Base-by-base conservation (phyloP, 30 jellyfish, hydroid and myxozoan species). In the Aurelia sp. region DNA sequence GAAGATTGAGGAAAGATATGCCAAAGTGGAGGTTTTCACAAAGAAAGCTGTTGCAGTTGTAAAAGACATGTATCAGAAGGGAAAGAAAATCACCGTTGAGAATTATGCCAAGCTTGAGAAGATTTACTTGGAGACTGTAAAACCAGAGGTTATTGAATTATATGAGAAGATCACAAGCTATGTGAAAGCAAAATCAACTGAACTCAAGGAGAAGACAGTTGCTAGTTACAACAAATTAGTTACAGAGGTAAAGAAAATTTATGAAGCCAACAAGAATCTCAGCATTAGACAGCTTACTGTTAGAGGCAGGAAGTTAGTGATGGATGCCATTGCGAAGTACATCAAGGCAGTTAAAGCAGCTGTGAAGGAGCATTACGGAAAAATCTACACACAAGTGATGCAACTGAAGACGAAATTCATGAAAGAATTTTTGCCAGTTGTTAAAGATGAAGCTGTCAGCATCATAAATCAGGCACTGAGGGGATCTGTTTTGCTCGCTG, bases 381-480 rank as follows among this genome's bases (percentile, higher is more conserved):
- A 83, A 35, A 79, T 84, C 41, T 41, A 62, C 41, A 58, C 92
- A n/a, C 61, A 35, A 21, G 81, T 76, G 16, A 80, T 65, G 85
- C 33, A 88, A 31, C 41, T 88, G 62, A 74, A 37, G 20, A 18
- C 48, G n/a, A 63, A 21, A 65, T 58, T 76, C 71, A 17, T 16
- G 85, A 55, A 57, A 23, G 93, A 63, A 16, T 68, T 95, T 44
- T 60, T 95, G 75, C 99, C 99, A 35, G 98, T 91, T 62, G 59
- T 86, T 19, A 84, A 68, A 37, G 90, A 69, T 35, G 99, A 95
- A 60, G n/a, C 77, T 33, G 98, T 85, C 52, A 91, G 98, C 21
- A 78, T 95, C 65, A 67, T 95, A 73, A 89, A 95, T 87, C 99
- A 95, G 79, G 86, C 97, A 52, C 82, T 95, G 20, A 83, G 82